Evolutionary conservation across 1,140 invertebrate genomes (phyloP), one percentile per base, ranked within the genome.

Genomic region (Drosophila suzukii): DNA sequence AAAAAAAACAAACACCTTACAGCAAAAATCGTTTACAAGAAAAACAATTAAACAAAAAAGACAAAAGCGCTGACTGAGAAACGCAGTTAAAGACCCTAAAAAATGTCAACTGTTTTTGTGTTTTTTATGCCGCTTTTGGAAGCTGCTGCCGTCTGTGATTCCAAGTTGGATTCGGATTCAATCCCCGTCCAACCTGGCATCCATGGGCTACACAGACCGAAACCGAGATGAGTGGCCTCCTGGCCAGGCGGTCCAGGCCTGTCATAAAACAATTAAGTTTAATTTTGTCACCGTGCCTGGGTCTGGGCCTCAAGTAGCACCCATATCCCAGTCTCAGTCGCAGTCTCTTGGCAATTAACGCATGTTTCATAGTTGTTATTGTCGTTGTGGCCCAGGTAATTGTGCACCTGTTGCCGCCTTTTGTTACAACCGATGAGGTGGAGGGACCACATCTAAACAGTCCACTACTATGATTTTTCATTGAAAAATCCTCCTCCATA

Each of bases 261-360:
- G 84, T 89, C 84, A 88, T 88, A 88, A 88, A 89, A 88, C 84
- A 88, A 88, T 88, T 88, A 88, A 88, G 80, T 88, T 89, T 88
- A 89, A 88, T 88, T 88, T 81, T 88, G 84, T 90, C 85, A 90
- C 85, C 84, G 84, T 81, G 80, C 72, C 72, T 58, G 55, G 65
- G 80, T 67, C 72, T 59, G 55, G 65, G 54, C 27, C 20, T 24
- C 57, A 74, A 49, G 34, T 36, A 56, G 39, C 72, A 61, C 54
- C 47, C 44, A 54, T 51, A 50, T 65, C 56, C 38, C 32, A 10
- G 32, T 32, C 8, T 32, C 32, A 10, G 32, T 6, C 59, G 38
- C 53, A 46, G 57, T 54, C 68, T 63, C 70, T 71, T 38, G 34
- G 65, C 68, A 88, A 86, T 86, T 89, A 88, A 83, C 61, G 84